Base-by-base conservation (phyloP, 2,888 invertebrate genomes). In the Formica aserva region DNA sequence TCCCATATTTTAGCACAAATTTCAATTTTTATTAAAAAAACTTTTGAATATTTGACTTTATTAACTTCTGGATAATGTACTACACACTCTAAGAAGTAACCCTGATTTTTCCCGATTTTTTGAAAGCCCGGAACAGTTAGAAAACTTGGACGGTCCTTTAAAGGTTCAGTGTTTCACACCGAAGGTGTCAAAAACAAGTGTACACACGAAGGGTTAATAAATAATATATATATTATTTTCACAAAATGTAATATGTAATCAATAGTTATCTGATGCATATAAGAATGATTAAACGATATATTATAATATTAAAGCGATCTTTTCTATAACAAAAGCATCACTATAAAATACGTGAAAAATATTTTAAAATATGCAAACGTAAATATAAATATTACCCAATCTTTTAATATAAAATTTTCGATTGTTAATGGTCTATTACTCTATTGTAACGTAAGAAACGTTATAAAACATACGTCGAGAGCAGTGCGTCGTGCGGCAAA, bases 401-500 rank as follows among this genome's bases (percentile, higher is more conserved):
- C 35, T 3, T 65, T 66, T 45, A 57, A 45, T 18, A 45, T 18
- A 38, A 72, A 67, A 29, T 72, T 60, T 32, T 35, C 52, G 72
- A 45, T 35, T 60, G 45, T 77, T 35, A 80, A 45, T 60, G 35
- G 45, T 72, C 74, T 80, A 72, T 72, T 72, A 38, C 72, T 72
- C 74, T 80, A 72, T 72, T 72, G 67, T 80, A 80, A 80, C 35
- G 74, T 69, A 57, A 45, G 60, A 72, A 80, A 80, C 72, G 78
- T 80, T 80, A 80, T 60, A 72, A 80, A 72, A 80, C 32, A 60
- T 13, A 60, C 60, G 72, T 13, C 57, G 78, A 69, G 69, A 69
- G 69, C 78, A 60, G 78, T 72, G 78, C 72, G 78, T 78, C 78
- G 78, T 80, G 72, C 45, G 72, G 72, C 78, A 85, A 85, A 85